These are phyloP conservation scores for Enteromius thamalakanensis DNA, from an alignment of 2,797 vertebrate genomes.

Conservation along the genomic window DNA sequence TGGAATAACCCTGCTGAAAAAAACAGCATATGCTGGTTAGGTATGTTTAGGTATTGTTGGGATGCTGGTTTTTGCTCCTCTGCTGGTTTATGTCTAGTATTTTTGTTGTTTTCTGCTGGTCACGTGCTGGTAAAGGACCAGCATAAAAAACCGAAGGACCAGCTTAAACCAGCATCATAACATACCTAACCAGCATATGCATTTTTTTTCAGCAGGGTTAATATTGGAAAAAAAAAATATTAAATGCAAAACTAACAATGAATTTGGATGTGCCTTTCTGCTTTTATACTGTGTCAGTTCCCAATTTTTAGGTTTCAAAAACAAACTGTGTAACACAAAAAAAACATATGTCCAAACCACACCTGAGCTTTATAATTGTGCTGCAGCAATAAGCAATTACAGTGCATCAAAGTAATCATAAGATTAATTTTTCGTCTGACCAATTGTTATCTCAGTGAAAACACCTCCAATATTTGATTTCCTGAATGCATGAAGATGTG, in stretches of 20 bases:
- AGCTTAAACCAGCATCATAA: too few relatives aligned
- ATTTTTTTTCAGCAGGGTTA: too few relatives aligned
- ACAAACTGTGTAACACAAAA: not conserved
- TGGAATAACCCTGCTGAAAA: too few relatives aligned
- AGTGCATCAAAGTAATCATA: not conserved
- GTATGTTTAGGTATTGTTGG: too few relatives aligned
- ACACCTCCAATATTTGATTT: conserved; percentile 17
- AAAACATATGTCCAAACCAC: not conserved
- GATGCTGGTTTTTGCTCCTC: too few relatives aligned
- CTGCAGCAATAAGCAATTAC: not conserved
- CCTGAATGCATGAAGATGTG: not conserved
- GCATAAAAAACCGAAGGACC: too few relatives aligned
- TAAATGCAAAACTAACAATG: not conserved
- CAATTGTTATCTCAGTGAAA: not conserved
- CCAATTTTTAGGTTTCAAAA: not conserved
- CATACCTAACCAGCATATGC: too few relatives aligned
- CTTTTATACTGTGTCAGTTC: not conserved
- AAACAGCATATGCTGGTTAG: too few relatives aligned
- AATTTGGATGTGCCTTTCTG: conserved; percentile 1
- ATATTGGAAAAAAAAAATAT: not conserved
- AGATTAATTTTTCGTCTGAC: not conserved
- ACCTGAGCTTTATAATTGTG: not conserved
- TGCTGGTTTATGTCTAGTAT: too few relatives aligned
- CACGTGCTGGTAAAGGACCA: too few relatives aligned
- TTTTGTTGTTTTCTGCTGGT: too few relatives aligned